phyloP scores from a whole-genome alignment of 2,113 vertebrate genomes.

The Acrocephalus kingi region DNA sequence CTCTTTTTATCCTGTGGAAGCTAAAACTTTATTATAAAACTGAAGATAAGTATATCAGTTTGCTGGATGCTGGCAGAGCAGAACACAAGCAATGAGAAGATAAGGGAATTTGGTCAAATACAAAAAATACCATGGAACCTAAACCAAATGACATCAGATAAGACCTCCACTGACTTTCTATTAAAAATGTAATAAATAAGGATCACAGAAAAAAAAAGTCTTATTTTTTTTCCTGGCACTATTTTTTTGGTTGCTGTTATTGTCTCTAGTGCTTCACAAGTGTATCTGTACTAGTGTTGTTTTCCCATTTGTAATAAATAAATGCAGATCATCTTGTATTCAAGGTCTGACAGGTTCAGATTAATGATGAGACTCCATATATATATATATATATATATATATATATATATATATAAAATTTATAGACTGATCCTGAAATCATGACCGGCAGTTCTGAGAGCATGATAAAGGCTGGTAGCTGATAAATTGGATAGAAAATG shows the following conservation, averaged over 20 bases:
- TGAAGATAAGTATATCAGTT: slow-evolving; percentile 77
- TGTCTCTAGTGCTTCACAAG: slow-evolving; percentile 40
- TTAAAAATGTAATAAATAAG: slow-evolving; percentile 81
- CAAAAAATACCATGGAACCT: slow-evolving; percentile 73
- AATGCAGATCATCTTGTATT: not conserved
- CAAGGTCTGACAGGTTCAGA: not conserved
- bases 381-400: too few species aligned
- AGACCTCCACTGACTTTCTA: slow-evolving; percentile 73
- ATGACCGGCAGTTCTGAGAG: not conserved
- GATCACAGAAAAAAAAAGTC: slow-evolving; percentile 45
- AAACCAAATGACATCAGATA: slow-evolving; percentile 80
- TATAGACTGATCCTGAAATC: not conserved
- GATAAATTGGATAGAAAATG: not conserved
- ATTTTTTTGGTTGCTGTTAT: not conserved
- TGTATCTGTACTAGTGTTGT: not conserved
- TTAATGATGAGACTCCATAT: not conserved
- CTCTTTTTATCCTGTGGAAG: slow-evolving; percentile 60
- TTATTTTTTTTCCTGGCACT: not conserved
- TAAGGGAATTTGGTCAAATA: slow-evolving; percentile 81
- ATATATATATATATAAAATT: not conserved
- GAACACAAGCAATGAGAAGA: slow-evolving; percentile 75
- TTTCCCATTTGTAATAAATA: not conserved
- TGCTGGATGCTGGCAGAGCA: slow-evolving; percentile 69
- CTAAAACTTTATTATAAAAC: slow-evolving; percentile 79
- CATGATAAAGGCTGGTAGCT: not conserved